phyloP scores from a whole-genome alignment of 2,888 invertebrate genomes.

The Tipula lateralis region DNA sequence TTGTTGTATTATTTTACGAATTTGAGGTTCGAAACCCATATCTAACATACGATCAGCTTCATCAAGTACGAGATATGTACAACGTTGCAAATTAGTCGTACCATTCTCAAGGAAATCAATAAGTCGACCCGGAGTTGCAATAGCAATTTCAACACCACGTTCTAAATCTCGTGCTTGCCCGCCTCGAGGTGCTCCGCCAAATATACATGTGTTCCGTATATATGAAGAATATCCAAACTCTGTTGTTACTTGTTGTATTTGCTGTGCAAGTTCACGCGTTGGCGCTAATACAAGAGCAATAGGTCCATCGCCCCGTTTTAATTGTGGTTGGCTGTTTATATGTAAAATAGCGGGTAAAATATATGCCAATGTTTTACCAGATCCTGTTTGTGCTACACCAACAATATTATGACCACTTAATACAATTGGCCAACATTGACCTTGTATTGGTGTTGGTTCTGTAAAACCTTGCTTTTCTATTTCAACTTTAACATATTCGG shows the following conservation, averaged over 20 bases:
- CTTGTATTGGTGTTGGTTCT: constrained; percentile 78
- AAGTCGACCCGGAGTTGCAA: constrained; percentile 83
- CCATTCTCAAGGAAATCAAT: constrained; percentile 78
- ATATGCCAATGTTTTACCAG: constrained; percentile 75
- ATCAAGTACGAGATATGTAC: constrained; percentile 82
- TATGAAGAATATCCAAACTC: constrained; percentile 75
- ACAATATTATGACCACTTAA: constrained; percentile 77
- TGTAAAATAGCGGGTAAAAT: constrained; percentile 81
- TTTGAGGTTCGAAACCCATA: constrained; percentile 97
- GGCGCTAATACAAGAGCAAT: constrained; percentile 76
- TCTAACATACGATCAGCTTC: constrained; percentile 95
- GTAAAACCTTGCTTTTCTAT: constrained; percentile 61
- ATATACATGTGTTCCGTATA: constrained; percentile 80
- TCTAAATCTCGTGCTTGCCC: constrained; percentile 66
- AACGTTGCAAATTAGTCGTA: constrained; percentile 66
- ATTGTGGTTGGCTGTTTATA: constrained; percentile 72
- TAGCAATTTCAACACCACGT: constrained; percentile 78
- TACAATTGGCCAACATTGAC: constrained; percentile 82
- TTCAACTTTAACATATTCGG: constrained; percentile 65
- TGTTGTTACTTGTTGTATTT: constrained; percentile 75
- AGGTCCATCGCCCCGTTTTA: constrained; percentile 76
- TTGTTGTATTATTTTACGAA: constrained; percentile 87
- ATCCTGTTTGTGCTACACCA: constrained; percentile 80
- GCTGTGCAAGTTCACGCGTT: constrained; percentile 71
- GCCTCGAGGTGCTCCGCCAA: constrained; percentile 86